Conservation (phyloP, 92 coral and sea anemone genomes). For the Diadumene lineata region DNA sequence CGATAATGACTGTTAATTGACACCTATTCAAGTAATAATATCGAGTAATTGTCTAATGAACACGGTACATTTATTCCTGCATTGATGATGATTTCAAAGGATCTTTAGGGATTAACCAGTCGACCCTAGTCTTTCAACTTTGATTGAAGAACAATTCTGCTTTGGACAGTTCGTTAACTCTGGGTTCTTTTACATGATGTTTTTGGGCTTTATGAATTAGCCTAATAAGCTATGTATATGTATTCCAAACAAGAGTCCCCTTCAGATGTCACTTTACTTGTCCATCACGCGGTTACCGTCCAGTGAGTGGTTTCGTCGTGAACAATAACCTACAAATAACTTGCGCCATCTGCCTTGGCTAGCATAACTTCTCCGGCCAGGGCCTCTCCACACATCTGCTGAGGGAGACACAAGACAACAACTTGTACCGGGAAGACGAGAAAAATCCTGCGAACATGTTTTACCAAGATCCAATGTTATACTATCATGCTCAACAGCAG, state of each 20-base stretch:
- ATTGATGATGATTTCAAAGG: slow-evolving; percentile 11
- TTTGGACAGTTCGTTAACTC: slow-evolving; percentile 33
- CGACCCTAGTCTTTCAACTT: slow-evolving; percentile 17
- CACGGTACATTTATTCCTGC: slow-evolving; percentile 65
- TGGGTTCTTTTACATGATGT: slow-evolving; percentile 36
- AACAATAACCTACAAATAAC: slow-evolving; percentile 48
- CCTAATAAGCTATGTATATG: slow-evolving; percentile 54
- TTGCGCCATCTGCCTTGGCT: slow-evolving; percentile 45
- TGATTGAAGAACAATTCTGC: slow-evolving; percentile 31
- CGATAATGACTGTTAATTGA: slow-evolving; percentile 93
- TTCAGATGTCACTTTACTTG: slow-evolving; percentile 47
- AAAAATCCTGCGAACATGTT: slow-evolving; percentile 24
- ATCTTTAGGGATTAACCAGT: slow-evolving; percentile 32
- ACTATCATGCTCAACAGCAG: slow-evolving; percentile 42
- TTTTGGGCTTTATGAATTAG: slow-evolving; percentile 54
- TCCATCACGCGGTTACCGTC: slow-evolving; percentile 56
- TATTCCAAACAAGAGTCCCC: slow-evolving; percentile 50
- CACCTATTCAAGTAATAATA: slow-evolving; percentile 93
- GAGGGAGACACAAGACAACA: slow-evolving; percentile 5
- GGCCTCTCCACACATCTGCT: slow-evolving; percentile 40
- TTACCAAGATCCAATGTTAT: slow-evolving; percentile 39
- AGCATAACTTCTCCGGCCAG: slow-evolving; percentile 28
- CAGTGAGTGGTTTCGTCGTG: slow-evolving; percentile 53
- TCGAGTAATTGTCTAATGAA: slow-evolving; percentile 89
- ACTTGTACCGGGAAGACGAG: slow-evolving; percentile 7